Evolutionary conservation across 2,888 invertebrate genomes (phyloP).

Genomic region (Erannis defoliaria): DNA sequence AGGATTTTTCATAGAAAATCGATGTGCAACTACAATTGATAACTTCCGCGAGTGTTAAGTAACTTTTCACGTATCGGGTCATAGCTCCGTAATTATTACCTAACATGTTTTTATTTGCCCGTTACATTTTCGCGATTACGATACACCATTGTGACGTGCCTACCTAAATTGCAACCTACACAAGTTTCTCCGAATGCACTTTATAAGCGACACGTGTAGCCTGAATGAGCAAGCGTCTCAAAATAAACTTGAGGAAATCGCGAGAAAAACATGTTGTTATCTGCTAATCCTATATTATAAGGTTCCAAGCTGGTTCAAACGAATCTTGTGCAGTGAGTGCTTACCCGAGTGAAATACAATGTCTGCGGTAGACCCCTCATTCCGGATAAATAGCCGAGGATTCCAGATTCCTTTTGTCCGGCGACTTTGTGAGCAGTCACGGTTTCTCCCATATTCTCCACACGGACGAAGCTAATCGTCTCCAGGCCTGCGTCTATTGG

Average conservation of each 20-base stretch:
- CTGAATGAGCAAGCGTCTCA: constrained; percentile 30
- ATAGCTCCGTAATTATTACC: constrained; percentile 1
- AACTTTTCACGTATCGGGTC: neutral
- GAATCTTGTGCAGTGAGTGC: constrained; percentile 20
- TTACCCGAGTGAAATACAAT: constrained; percentile 95
- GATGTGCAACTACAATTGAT: neutral
- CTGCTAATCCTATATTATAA: constrained; percentile 22
- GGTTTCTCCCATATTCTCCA: constrained; percentile 88
- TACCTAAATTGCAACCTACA: neutral
- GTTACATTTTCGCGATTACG: neutral
- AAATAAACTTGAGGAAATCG: constrained; percentile 48
- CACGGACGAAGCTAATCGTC: constrained; percentile 80
- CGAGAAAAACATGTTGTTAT: constrained; percentile 52
- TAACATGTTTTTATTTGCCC: constrained; percentile 2
- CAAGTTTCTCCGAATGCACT: constrained; percentile 28
- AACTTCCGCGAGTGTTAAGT: constrained; percentile 10
- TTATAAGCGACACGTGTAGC: constrained; percentile 29
- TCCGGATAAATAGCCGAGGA: constrained; percentile 95
- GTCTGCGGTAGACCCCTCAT: constrained; percentile 94
- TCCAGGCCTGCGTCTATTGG: constrained; percentile 89
- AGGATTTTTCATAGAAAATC: constrained; percentile 2
- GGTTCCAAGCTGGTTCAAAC: neutral
- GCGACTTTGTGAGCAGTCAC: constrained; percentile 90
- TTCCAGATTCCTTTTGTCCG: constrained; percentile 93
- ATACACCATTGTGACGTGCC: constrained; percentile 6